phyloP scores from a whole-genome alignment of 2,113 vertebrate genomes.

The Corvus cornix region DNA sequence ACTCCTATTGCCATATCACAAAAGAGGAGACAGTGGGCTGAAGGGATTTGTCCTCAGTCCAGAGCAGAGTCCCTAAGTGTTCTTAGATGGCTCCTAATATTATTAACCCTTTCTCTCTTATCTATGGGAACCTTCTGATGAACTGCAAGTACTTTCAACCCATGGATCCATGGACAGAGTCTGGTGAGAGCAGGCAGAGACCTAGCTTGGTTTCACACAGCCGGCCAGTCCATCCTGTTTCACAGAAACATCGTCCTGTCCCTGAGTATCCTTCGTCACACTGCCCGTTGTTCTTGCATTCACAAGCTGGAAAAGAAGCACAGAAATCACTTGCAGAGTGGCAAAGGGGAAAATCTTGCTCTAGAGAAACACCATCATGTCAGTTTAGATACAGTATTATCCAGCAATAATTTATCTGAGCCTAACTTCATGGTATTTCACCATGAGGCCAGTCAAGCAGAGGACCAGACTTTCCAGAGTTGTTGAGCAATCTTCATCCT shows the following conservation, averaged over 20 bases:
- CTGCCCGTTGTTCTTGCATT: conserved; percentile 82
- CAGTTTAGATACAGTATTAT: background rate
- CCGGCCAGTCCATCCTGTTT: conserved; percentile 84
- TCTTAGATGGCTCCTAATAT: background rate
- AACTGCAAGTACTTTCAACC: background rate
- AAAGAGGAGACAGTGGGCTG: background rate
- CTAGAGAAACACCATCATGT: background rate
- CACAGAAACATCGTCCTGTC: conserved; percentile 86
- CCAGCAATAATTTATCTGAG: background rate
- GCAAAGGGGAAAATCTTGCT: background rate
- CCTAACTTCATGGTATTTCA: background rate
- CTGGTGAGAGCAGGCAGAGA: conserved; percentile 15
- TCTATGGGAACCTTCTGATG: background rate
- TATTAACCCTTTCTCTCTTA: background rate
- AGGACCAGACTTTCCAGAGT: background rate
- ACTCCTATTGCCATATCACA: background rate
- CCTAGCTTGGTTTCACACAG: conserved; percentile 81
- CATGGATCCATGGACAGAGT: fast-evolving
- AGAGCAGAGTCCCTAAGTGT: background rate
- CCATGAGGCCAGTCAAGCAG: background rate
- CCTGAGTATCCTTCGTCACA: conserved; percentile 83
- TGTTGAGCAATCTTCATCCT: background rate
- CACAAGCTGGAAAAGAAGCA: conserved; percentile 75
- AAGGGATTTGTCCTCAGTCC: background rate
- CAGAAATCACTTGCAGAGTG: background rate